Percentiles rank a stretch among this genome's conserved stretches.
Conservation (phyloP, 2,888 invertebrate species). For the Fragum fragum region DNA sequence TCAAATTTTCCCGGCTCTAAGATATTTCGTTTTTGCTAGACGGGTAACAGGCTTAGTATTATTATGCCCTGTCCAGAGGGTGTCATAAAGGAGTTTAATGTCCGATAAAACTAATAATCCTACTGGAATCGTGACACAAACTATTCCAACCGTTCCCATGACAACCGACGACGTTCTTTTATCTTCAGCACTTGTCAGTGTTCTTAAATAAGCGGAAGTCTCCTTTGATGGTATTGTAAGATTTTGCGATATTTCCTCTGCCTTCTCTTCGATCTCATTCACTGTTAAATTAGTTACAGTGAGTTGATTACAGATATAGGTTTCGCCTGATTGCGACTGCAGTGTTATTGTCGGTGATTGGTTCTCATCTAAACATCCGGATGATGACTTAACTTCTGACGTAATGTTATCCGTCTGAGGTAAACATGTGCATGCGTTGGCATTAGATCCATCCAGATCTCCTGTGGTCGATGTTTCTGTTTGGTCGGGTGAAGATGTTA, state of each 20-base stretch:
- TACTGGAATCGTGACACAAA: not conserved
- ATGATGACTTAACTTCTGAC: not conserved
- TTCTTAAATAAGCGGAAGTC: not conserved
- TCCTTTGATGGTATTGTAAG: not conserved
- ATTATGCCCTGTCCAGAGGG: not conserved
- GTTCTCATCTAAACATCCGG: not conserved
- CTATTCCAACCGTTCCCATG: slow-evolving; percentile 11
- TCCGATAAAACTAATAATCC: not conserved
- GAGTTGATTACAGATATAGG: not conserved
- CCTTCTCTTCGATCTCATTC: slow-evolving; percentile 1
- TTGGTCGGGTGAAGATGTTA: too few species aligned
- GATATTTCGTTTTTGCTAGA: too few species aligned
- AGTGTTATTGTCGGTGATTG: not conserved
- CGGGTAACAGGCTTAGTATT: too few species aligned
- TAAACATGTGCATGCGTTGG: too few species aligned
- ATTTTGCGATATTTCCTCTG: not conserved
- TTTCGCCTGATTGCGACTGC: not conserved
- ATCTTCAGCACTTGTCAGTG: not conserved
- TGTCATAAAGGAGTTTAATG: not conserved
- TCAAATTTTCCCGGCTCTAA: too few species aligned
- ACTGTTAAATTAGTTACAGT: not conserved
- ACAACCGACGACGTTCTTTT: slow-evolving; percentile 14
- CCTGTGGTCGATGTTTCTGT: too few species aligned
- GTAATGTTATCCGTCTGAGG: too few species aligned
- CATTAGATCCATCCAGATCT: too few species aligned